phyloP scores from a whole-genome alignment of 64 coral and sea anemone genomes.

The Pocillopora damicornis region DNA sequence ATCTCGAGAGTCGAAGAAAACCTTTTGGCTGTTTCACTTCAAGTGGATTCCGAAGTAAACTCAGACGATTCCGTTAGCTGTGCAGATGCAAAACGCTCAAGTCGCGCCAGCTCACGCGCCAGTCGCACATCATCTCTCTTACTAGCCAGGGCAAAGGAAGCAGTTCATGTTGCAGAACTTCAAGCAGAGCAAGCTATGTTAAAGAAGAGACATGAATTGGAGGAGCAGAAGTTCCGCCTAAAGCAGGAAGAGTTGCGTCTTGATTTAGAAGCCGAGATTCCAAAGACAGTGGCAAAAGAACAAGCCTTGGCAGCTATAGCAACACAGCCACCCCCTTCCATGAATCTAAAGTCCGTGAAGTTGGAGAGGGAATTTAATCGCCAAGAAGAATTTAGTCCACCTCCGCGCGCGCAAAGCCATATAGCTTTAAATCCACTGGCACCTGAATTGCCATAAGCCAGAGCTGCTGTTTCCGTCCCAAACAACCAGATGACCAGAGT shows the following conservation, averaged over 20 bases:
- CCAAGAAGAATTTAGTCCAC: background rate
- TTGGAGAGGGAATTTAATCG: background rate
- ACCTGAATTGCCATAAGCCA: background rate
- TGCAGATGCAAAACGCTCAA: background rate
- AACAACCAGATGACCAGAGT: background rate
- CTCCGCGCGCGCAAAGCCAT: background rate
- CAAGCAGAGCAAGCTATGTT: constrained; percentile 16
- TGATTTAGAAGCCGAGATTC: constrained; percentile 20
- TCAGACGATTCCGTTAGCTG: background rate
- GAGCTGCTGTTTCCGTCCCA: background rate
- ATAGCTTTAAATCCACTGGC: background rate
- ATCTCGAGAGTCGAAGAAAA: background rate
- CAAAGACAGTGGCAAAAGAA: constrained; percentile 8
- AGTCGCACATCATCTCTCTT: background rate
- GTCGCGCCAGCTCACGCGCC: background rate
- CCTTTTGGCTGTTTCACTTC: background rate
- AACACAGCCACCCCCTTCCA: too few relatives aligned
- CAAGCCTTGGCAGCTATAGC: background rate
- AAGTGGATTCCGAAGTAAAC: background rate
- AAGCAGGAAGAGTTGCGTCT: background rate
- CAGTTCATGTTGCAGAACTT: background rate
- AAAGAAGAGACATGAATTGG: background rate
- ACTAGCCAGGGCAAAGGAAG: constrained; percentile 18
- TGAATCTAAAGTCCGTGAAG: background rate
- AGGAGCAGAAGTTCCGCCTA: constrained; percentile 12